These are phyloP conservation scores for Sarcophaga rosellei DNA, from an alignment of 2,888 invertebrate genomes.

Conservation along the genomic window DNA sequence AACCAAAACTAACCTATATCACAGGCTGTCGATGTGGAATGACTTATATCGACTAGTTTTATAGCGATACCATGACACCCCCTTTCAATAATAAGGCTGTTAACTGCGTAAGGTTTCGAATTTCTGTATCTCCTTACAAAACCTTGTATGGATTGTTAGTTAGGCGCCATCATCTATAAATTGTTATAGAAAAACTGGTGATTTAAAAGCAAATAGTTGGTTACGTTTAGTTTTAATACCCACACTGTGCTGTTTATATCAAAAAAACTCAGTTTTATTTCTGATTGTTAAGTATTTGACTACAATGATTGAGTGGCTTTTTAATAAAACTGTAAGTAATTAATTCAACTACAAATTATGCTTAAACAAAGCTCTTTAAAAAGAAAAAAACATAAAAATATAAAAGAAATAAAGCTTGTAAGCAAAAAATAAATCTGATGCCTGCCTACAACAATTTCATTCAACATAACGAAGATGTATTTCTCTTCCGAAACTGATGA, in stretches of 20 bases:
- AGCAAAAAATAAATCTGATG: background rate
- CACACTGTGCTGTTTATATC: background rate
- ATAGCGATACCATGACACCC: too few species aligned
- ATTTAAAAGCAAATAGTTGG: background rate
- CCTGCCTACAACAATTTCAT: background rate
- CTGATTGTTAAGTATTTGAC: conserved; percentile 22
- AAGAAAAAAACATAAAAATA: background rate
- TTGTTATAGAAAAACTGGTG: too few species aligned
- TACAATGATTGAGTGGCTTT: conserved; percentile 64
- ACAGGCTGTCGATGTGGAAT: too few species aligned
- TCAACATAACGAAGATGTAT: conserved; percentile 13
- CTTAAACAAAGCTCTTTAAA: conserved; percentile 43
- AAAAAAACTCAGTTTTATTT: background rate
- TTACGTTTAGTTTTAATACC: background rate
- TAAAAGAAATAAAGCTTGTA: background rate
- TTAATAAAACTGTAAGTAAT: conserved; percentile 60
- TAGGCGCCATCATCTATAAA: too few species aligned
- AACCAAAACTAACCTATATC: too few species aligned
- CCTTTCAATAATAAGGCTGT: too few species aligned
- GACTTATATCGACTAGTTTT: too few species aligned
- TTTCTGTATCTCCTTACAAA: too few species aligned
- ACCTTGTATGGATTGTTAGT: too few species aligned
- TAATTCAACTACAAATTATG: conserved; percentile 56
- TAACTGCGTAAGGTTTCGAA: too few species aligned
- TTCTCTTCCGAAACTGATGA: conserved; percentile 11